Base-by-base conservation (phyloP, 2,888 invertebrate genomes). In the Seladonia tumulorum region DNA sequence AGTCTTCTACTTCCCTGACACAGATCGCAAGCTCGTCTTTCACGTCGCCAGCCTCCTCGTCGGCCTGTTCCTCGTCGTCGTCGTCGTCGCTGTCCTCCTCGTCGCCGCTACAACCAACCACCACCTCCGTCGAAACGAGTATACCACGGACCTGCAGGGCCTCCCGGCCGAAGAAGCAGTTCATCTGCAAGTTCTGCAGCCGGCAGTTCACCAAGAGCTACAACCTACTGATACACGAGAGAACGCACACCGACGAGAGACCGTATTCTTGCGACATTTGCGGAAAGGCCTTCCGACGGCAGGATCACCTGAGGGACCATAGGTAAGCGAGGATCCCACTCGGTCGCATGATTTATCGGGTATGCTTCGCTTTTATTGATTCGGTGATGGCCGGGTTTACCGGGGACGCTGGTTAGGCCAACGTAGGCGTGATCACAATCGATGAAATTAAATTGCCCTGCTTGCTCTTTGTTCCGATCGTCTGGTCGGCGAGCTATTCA, bases 241-340 rank as follows among this genome's bases (percentile, higher is more conserved):
- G 99, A 95, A 99, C 99, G 93, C 99, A 99, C 96, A 98, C 99
- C 95, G 98, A 98, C 88, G 99, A 99, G 96, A 97, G 99, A 94
- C 98, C 99, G 82, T 99, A 98, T 96, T 98, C 98, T 94, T 99
- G 99, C 96, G 99, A 99, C 95, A 98, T 99, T 92, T 99, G 99
- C 96, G 98, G 98, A 94, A 99, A 99, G 96, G 98, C 98, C 92
- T 99, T 99, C 97, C 98, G 99, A 96, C 96, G 99, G 95, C 99
- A 99, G 96, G 99, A 99, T 96, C 98, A 98, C 96, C 97, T 98
- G 94, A 97, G 98, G 96, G 98, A 98, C 96, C 98, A 98, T 97
- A 98, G 98, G 98, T 98, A 95, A 96, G 76, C 39, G 68, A 76
- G 7, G 76, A n/a, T 29, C 42, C 18, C 5, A n/a, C 18, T 35